A percentile compares a stretch with the other conserved stretches of the same genome.
phyloP scores from a whole-genome alignment of 1,140 invertebrate genomes.

The Ips typographus region DNA sequence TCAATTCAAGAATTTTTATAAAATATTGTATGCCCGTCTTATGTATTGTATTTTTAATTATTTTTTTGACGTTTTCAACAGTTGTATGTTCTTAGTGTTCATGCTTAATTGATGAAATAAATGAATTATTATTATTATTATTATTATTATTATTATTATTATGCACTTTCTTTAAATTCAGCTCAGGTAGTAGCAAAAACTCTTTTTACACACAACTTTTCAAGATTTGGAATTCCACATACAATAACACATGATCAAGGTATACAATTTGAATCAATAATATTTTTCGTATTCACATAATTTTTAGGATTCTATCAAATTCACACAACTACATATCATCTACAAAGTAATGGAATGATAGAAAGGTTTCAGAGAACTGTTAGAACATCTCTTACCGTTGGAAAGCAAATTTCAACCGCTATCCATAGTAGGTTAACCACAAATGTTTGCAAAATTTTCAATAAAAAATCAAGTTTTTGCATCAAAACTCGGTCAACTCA shows the following conservation, averaged over 20 bases:
- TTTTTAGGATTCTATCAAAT: neutral
- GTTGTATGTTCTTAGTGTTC: too few species aligned
- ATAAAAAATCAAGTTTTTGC: neutral
- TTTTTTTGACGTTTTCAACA: too few species aligned
- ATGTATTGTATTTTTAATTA: too few species aligned
- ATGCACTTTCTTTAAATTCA: neutral
- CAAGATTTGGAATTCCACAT: neutral
- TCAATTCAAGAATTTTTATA: too few species aligned
- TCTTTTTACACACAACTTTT: neutral
- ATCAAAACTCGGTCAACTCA: slow-evolving; percentile 39
- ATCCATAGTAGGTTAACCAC: too few species aligned
- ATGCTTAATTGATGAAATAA: too few species aligned
- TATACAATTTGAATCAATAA: neutral
- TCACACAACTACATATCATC: neutral
- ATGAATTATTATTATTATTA: too few species aligned
- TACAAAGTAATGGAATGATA: neutral
- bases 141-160: too few species aligned
- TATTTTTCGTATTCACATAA: neutral
- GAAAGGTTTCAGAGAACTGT: neutral
- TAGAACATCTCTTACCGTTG: neutral
- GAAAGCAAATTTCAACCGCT: too few species aligned
- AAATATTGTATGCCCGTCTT: too few species aligned
- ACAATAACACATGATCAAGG: neutral
- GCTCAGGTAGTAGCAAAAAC: neutral
- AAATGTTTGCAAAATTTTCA: too few species aligned